These are phyloP conservation scores for Rhaphigaster nebulosa DNA, from an alignment of 2,888 invertebrate species.

Conservation along the genomic window DNA sequence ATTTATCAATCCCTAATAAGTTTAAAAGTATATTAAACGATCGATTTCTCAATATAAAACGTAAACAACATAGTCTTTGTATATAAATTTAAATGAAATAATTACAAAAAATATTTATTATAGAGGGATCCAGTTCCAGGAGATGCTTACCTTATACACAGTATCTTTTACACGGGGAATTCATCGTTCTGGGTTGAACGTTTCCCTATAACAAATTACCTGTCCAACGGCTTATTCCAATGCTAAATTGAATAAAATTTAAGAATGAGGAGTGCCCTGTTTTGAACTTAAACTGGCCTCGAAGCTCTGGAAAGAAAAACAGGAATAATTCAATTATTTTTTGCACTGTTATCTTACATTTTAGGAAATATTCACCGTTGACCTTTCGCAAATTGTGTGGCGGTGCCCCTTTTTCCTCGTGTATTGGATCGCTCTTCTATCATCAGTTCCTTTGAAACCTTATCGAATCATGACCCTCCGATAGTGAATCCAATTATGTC, in stretches of 20 bases:
- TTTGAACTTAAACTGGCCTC: no score
- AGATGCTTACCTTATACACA: not conserved
- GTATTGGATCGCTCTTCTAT: not conserved
- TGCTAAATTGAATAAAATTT: no score
- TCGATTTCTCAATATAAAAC: no score
- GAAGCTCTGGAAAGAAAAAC: not conserved
- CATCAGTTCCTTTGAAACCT: slow-evolving; percentile 3
- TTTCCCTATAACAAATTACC: not conserved
- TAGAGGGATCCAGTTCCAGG: no score
- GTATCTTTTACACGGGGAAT: not conserved
- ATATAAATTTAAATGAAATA: no score
- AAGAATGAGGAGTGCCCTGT: not conserved
- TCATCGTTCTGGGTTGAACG: not conserved
- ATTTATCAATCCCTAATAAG: no score
- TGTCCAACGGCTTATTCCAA: not conserved
- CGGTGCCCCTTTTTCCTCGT: not conserved
- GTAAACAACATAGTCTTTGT: no score
- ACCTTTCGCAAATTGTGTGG: not conserved
- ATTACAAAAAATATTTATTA: no score
- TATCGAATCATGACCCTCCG: not conserved
- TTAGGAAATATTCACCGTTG: not conserved
- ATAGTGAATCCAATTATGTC: not conserved
- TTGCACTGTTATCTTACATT: not conserved
- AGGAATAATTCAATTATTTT: not conserved
- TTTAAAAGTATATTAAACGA: no score